Conservation (phyloP, 2,797 vertebrate genomes). For the Botia almorhae region DNA sequence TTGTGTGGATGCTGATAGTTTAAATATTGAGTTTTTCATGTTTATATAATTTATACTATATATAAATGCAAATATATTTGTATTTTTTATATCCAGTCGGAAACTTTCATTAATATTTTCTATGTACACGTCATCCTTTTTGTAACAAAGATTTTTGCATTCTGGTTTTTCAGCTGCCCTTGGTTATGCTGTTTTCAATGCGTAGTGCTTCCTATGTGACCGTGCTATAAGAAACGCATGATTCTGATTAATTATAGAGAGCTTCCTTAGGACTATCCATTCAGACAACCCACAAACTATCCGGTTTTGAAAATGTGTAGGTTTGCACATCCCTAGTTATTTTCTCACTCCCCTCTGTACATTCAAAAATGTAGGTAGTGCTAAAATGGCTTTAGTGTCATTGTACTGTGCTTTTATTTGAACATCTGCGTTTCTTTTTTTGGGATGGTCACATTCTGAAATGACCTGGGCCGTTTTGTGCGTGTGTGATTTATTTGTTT, state of each 20-base stretch:
- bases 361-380: neutral
- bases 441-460: conserved; percentile 31
- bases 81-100: too few relatives aligned
- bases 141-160: too few relatives aligned
- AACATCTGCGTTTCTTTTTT: conserved; percentile 47
- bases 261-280: neutral
- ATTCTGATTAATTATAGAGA: neutral
- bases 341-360: neutral
- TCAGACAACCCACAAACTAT: too few relatives aligned
- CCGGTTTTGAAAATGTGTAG: neutral
- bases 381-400: conserved; percentile 14
- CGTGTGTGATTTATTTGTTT: conserved; percentile 61
- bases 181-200: too few relatives aligned
- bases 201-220: too few relatives aligned
- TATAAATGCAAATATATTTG: neutral
- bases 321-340: neutral
- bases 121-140: too few relatives aligned
- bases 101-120: too few relatives aligned
- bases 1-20: neutral
- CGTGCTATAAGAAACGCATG: neutral
- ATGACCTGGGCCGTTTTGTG: conserved; percentile 54
- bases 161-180: too few relatives aligned
- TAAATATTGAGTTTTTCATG: neutral
- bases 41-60: neutral
- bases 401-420: conserved; percentile 28